Percentiles rank a stretch among this genome's conserved stretches.
These are phyloP conservation scores for Austrolebias charrua DNA, from an alignment of 2,797 vertebrate species.

Conservation along the genomic window DNA sequence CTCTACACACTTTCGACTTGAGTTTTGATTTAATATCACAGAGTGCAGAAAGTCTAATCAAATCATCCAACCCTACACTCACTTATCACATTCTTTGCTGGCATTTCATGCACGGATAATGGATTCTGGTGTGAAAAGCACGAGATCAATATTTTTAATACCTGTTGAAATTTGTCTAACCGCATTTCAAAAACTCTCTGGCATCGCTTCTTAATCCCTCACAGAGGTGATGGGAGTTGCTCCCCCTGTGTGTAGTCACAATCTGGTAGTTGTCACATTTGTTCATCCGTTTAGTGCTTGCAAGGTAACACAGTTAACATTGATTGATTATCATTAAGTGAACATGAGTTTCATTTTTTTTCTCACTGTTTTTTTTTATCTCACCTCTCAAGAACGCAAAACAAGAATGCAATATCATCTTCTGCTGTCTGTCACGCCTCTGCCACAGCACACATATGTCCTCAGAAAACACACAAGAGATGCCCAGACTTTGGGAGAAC, in stretches of 20 bases:
- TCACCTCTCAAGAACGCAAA: constrained; percentile 15
- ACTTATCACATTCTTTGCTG: constrained; percentile 38
- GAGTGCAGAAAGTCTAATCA: constrained; percentile 53
- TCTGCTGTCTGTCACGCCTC: constrained; percentile 14
- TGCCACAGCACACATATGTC: constrained; percentile 1
- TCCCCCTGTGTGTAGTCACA: constrained; percentile 15
- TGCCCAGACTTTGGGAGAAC: constrained; percentile 55
- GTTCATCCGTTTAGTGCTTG: constrained; percentile 23
- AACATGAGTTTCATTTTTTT: constrained; percentile 41
- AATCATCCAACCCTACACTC: constrained; percentile 55
- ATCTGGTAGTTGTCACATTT: constrained; percentile 27
- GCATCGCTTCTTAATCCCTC: constrained; percentile 57
- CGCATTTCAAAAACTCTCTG: constrained; percentile 61
- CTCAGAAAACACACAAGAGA: constrained; percentile 64
- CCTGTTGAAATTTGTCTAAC: constrained; percentile 60
- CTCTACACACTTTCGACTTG: constrained; percentile 6
- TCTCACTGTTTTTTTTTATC: constrained; percentile 21
- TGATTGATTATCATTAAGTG: constrained; percentile 33
- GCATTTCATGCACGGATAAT: constrained; percentile 54
- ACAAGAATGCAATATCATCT: constrained; percentile 16
- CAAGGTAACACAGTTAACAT: constrained; percentile 7
- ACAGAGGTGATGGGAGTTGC: constrained; percentile 53
- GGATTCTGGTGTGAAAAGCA: constrained; percentile 60
- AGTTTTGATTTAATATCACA: constrained; percentile 37
- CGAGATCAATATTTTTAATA: constrained; percentile 68